These are phyloP conservation scores for Euplexia lucipara DNA, from an alignment of 2,888 invertebrate species.

Conservation along the genomic window DNA sequence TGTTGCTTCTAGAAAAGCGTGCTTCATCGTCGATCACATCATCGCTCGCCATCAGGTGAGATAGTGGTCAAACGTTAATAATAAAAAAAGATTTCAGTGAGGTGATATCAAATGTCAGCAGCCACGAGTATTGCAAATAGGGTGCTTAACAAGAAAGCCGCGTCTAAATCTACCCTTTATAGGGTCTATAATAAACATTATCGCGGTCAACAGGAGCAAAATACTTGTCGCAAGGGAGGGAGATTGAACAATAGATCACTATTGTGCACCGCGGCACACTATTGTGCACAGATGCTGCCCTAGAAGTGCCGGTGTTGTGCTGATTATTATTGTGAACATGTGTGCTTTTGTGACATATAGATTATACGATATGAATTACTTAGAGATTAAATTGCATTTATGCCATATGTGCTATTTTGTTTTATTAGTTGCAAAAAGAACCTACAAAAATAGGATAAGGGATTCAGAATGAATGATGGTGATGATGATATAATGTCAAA, in stretches of 20 bases:
- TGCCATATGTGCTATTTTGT: conserved; percentile 44
- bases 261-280: conserved; percentile 74
- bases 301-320: conserved; percentile 67
- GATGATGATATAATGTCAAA: too few relatives aligned
- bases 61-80: too few relatives aligned
- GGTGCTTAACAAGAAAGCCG: neutral
- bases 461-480: too few relatives aligned
- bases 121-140: neutral
- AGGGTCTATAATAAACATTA: conserved; percentile 30
- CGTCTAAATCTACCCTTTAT: conserved; percentile 26
- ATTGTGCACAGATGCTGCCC: conserved; percentile 82
- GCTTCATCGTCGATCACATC: too few relatives aligned
- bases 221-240: conserved; percentile 68
- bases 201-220: conserved; percentile 65
- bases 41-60: too few relatives aligned
- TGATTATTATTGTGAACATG: conserved; percentile 69
- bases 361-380: conserved; percentile 54
- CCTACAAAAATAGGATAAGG: too few relatives aligned
- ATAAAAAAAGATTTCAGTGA: too few relatives aligned
- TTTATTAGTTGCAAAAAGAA: neutral
- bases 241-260: conserved; percentile 62
- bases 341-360: conserved; percentile 59
- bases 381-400: conserved; percentile 31
- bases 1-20: too few relatives aligned
- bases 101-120: too few relatives aligned